Base-by-base conservation (phyloP, 2,888 invertebrate species). In the Leucozona laternaria region DNA sequence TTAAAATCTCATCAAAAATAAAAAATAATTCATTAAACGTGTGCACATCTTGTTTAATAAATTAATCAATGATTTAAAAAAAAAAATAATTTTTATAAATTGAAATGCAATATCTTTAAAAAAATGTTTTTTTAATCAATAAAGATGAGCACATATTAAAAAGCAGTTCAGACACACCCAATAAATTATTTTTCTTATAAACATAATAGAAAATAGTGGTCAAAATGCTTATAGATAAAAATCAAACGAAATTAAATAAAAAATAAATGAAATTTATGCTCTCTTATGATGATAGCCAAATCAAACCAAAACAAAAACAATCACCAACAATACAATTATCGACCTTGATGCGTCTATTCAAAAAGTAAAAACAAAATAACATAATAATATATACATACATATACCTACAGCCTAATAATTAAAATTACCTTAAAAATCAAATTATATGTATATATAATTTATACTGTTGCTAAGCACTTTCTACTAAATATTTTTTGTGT, bases 381-480 rank as follows among this genome's bases (percentile, higher is more conserved):
- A 57, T n/a, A 17, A 31, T 17, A 43, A 5, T 28, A 31, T 31
- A 7, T 4, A n/a, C n/a, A n/a, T n/a, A n/a, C n/a, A n/a, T n/a
- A n/a, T n/a, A n/a, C 25, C 28, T 50, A 34, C n/a, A n/a, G n/a
- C 37, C 60, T 50, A 43, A 75, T 75, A 25, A 62, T 57, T 34
- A 57, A 64, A 48, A 31, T 75, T 28, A 31, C 57, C 55, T 34
- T 40, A 40, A 53, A 75, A 50, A 55, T 62, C 28, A 64, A 48
- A 76, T 22, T 15, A 5, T 13, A 37, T 13, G 13, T 37, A 37
- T 28, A 22, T 25, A 11, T 58, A 75, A 64, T 55, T 50, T 75
- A 34, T 57, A 76, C 68, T 77, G 77, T 77, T 77, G 77, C 77
- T 68, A 77, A 77, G 68, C 77, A 77, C 77, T 68, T 77, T 77